These are phyloP conservation scores for Coleophora flavipennella DNA, from an alignment of 2,888 invertebrate species.

Conservation along the genomic window DNA sequence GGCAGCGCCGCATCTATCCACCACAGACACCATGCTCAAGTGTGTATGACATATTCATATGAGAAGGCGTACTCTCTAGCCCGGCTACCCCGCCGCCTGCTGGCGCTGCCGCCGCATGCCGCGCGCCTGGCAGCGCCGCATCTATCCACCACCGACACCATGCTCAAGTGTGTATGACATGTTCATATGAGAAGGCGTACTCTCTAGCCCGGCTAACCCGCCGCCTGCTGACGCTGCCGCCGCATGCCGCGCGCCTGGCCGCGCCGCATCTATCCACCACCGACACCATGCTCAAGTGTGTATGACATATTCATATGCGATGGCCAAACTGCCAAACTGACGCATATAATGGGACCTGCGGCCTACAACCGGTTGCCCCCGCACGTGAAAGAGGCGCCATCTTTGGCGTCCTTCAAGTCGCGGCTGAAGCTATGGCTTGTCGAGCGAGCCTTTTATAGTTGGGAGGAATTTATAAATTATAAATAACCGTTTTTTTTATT, in stretches of 20 bases:
- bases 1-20: constrained; percentile 68
- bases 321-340: too few relatives aligned
- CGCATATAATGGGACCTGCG: too few relatives aligned
- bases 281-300: constrained; percentile 79
- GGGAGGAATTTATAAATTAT: too few relatives aligned
- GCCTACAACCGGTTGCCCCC: too few relatives aligned
- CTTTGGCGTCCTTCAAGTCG: too few relatives aligned
- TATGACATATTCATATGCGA: too few relatives aligned
- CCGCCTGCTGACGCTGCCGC: constrained; percentile 62
- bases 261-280: constrained; percentile 74
- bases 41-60: too few relatives aligned
- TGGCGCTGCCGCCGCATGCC: constrained; percentile 49
- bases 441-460: too few relatives aligned
- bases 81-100: constrained; percentile 76
- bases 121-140: constrained; percentile 45
- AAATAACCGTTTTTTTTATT: too few relatives aligned
- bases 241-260: constrained; percentile 48
- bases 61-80: constrained; percentile 79
- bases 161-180: constrained; percentile 75
- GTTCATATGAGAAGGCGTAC: constrained; percentile 79
- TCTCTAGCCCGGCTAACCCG: constrained; percentile 78
- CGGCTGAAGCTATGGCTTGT: too few relatives aligned
- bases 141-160: constrained; percentile 80
- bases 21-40: constrained; percentile 83
- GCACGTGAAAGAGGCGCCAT: too few relatives aligned